Conservation (phyloP, 2,797 vertebrate genomes). For the Oryzias sinensis region DNA sequence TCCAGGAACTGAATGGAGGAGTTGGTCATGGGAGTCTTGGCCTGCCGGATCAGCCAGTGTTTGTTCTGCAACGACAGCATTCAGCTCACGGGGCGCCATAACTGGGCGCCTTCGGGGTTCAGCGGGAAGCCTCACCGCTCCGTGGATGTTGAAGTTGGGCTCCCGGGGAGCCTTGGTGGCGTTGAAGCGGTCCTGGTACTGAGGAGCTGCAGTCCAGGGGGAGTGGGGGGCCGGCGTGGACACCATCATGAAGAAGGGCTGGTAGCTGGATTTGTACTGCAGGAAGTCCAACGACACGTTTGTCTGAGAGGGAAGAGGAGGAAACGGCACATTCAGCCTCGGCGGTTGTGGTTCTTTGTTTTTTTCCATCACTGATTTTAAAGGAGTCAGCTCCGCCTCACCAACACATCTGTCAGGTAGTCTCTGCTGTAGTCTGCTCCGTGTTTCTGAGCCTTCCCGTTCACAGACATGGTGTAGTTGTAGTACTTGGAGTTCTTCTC, state of each 20-base stretch:
- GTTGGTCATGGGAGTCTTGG: constrained; percentile 96
- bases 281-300: constrained; percentile 94
- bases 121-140: constrained; percentile 77
- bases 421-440: constrained; percentile 91
- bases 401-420: constrained; percentile 96
- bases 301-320: constrained; percentile 73
- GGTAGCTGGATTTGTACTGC: constrained; percentile 87
- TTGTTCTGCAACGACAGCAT: constrained; percentile 82
- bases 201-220: constrained; percentile 93
- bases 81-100: no score
- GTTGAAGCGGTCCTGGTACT: constrained; percentile 86
- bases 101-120: not conserved
- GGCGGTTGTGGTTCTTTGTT: no score
- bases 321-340: not conserved
- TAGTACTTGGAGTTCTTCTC: constrained; percentile 98
- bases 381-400: constrained; percentile 63
- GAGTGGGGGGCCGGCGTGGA: constrained; percentile 94
- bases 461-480: constrained; percentile 96
- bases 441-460: constrained; percentile 86
- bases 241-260: constrained; percentile 98
- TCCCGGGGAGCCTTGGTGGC: constrained; percentile 87
- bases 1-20: constrained; percentile 92
- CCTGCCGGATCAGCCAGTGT: constrained; percentile 97
- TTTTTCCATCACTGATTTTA: no score
- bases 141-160: constrained; percentile 93